Evolutionary conservation across 1,140 invertebrate genomes (phyloP), one percentile per base, ranked within the genome.

Genomic region (Rhopalosiphum padi): DNA sequence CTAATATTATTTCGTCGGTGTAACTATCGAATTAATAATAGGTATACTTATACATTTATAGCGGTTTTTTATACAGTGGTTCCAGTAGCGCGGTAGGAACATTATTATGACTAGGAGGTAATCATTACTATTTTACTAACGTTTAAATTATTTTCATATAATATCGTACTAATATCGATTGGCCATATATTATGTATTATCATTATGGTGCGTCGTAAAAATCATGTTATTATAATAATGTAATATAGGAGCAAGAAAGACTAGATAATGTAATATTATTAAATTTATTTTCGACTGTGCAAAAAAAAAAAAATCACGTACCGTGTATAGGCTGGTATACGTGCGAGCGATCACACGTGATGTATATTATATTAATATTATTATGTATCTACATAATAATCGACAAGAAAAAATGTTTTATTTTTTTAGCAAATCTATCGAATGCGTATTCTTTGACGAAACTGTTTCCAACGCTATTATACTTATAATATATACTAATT

Each of bases 101-200:
- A 77, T n/a, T 77, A 18, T 77, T n/a, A n/a, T n/a, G 30, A 21
- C 15, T 77, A 77, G 1, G 15, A n/a, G 9, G 60, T 68, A 68
- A 15, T n/a, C 60, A 15, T 68, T 68, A 68, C 60, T n/a, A 77
- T 77, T 77, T n/a, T 77, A n/a, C 60, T n/a, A n/a, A 77, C 15
- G 60, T 77, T 30, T 77, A 77, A n/a, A 77, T 77, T 77, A 77
- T 77, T 77, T 77, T n/a, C 60, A 77, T n/a, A 77, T 30, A n/a
- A 77, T 77, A 77, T 77, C 60, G n/a, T 77, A n/a, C n/a, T 77
- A 77, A n/a, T 77, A 68, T 68, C 4, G 60, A 68, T 68, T n/a
- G 30, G 11, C 11, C 60, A 68, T 68, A 60, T n/a, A 35, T 77
- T n/a, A 18, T 41, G 41, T 77, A 77, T n/a, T 21, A 77, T 77